Conservation (phyloP, 1,140 invertebrate genomes). For the Caenorhabditis remanei region DNA sequence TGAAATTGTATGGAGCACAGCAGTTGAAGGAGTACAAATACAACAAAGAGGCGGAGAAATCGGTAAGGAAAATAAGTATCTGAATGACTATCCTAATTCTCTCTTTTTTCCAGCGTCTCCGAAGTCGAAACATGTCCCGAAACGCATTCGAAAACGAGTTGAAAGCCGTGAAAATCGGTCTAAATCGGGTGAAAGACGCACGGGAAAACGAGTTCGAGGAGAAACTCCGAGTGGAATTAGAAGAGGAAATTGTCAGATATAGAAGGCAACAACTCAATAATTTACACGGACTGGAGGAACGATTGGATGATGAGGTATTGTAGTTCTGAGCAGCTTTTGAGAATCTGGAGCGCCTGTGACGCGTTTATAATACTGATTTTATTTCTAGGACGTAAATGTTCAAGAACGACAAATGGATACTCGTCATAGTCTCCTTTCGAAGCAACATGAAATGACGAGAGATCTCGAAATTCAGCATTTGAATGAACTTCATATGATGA, state of each 20-base stretch:
- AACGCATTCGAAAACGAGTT: constrained; percentile 66
- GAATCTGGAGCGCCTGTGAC: neutral
- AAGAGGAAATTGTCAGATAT: constrained; percentile 92
- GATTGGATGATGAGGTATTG: constrained; percentile 85
- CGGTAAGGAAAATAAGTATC: constrained; percentile 73
- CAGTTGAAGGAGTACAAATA: constrained; percentile 98
- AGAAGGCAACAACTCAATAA: constrained; percentile 89
- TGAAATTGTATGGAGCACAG: constrained; percentile 88
- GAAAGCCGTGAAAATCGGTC: constrained; percentile 85
- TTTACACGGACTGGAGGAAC: constrained; percentile 90
- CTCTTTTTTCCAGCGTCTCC: neutral
- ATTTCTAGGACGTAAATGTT: constrained; percentile 88
- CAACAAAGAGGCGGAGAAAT: constrained; percentile 93
- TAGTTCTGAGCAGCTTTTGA: neutral
- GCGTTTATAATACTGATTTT: neutral
- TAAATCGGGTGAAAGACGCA: constrained; percentile 90
- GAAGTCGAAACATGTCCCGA: constrained; percentile 62
- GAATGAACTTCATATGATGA: constrained; percentile 89
- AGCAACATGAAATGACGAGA: constrained; percentile 96
- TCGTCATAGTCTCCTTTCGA: constrained; percentile 92
- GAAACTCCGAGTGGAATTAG: constrained; percentile 76
- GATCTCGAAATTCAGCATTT: constrained; percentile 86
- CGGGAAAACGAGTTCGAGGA: constrained; percentile 83
- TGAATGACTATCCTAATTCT: too few relatives aligned
- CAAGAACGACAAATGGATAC: constrained; percentile 92